Conservation (phyloP, 2,797 vertebrate species). For the Coendou prehensilis region DNA sequence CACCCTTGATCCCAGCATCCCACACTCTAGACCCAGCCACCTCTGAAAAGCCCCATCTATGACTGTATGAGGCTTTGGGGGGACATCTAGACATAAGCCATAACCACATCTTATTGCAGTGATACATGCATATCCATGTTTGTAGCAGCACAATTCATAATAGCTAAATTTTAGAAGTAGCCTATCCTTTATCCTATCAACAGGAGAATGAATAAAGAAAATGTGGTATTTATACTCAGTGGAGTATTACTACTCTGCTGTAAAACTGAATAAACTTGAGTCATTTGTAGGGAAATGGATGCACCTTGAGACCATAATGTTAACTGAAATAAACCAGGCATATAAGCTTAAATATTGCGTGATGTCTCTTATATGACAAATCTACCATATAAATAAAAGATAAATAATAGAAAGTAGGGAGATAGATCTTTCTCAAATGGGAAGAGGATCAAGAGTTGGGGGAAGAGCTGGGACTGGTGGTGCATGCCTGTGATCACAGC, state of each 20-base stretch:
- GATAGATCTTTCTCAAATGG: background rate
- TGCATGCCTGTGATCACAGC: no score
- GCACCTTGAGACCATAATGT: background rate
- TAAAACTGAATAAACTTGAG: background rate
- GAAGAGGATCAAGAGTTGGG: background rate
- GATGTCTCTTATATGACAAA: background rate
- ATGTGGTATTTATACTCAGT: background rate
- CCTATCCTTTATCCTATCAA: background rate
- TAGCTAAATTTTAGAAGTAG: background rate
- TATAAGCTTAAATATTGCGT: background rate
- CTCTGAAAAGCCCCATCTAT: background rate
- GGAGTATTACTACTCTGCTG: background rate
- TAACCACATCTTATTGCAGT: background rate
- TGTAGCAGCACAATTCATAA: background rate
- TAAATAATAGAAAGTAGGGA: background rate
- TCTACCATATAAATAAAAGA: background rate
- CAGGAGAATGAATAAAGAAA: background rate
- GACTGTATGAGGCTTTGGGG: background rate
- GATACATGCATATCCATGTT: background rate
- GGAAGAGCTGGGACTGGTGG: no score
- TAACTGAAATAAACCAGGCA: background rate
- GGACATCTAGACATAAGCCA: background rate
- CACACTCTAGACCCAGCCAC: background rate
- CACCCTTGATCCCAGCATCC: background rate
- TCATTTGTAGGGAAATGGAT: background rate